Base-by-base conservation (phyloP, 2,888 invertebrate species). In the Drosophila mettleri region DNA sequence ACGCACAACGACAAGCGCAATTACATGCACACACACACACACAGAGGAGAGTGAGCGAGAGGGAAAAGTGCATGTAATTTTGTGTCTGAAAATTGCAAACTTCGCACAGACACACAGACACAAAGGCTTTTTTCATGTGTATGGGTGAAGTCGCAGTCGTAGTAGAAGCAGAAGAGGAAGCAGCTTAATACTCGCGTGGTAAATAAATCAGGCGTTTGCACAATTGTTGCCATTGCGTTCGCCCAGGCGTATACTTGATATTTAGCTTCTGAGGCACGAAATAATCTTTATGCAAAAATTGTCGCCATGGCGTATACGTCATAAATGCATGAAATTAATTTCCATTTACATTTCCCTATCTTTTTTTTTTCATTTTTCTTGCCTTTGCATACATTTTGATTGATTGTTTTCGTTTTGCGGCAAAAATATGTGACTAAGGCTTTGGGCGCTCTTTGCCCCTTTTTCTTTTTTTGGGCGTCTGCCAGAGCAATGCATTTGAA, bases 371-470 rank as follows among this genome's bases (percentile, higher is more conserved):
- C 24, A 2, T 8, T 1, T 1, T 9, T 27, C 6, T 16, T 14
- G 3, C 22, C 1, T n/a, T 49, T 63, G 63, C 66, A 66, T 64
- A 69, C 59, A 75, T 88, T 70, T 82, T 83, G 83, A 83, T 83
- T 86, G 83, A 83, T 83, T 88, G 83, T 74, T 86, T 88, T 86
- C 86, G 74, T 84, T 83, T 83, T 86, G 88, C 69, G 80, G 86
- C 74, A 66, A 88, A 63, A 78, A 80, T 84, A 68, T 70, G n/a
- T 61, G 61, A 57, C 69, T 59, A 69, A 69, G 38, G 63, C 67
- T 77, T 59, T 34, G 36, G 63, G 52, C 9, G n/a, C 14, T 20
- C 24, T 24, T 24, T 24, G 3, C 6, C 6, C 24, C 6, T 24
- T 24, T 24, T 20, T 0, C 12, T 6, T 38, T 18, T 9, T 38